Evolutionary conservation across 1,140 invertebrate genomes (phyloP).

Genomic region (Pteromalus puparum): DNA sequence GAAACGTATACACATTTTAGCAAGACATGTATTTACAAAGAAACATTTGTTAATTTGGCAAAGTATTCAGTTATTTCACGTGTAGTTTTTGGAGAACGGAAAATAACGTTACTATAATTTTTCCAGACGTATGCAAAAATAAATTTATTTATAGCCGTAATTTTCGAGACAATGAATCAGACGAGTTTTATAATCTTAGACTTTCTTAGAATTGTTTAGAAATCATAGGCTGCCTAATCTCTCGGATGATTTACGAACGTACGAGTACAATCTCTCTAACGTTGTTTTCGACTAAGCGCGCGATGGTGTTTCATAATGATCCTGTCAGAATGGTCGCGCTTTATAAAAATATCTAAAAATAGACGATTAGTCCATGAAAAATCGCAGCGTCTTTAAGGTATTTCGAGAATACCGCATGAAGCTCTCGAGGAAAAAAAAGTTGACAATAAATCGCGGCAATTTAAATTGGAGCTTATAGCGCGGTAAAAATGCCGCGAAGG

Average conservation of each 20-base stretch:
- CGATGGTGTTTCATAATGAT: slow-evolving; percentile 15
- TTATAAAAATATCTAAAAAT: slow-evolving; percentile 30
- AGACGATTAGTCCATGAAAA: slow-evolving; percentile 10
- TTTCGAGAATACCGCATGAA: not conserved
- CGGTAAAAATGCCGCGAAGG: slow-evolving; percentile 4
- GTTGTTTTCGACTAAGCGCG: not conserved
- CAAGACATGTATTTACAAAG: no score
- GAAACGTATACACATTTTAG: no score
- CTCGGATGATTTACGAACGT: slow-evolving; percentile 24
- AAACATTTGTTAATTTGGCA: no score
- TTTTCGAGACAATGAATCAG: slow-evolving; percentile 23
- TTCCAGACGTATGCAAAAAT: no score
- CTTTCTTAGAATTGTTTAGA: slow-evolving; percentile 37
- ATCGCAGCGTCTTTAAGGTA: slow-evolving; percentile 22
- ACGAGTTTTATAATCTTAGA: slow-evolving; percentile 26
- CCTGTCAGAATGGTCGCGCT: not conserved
- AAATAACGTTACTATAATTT: no score
- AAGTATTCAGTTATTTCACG: no score
- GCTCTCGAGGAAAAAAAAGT: slow-evolving; percentile 45
- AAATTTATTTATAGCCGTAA: not conserved
- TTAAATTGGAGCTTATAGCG: slow-evolving; percentile 47
- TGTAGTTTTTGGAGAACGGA: no score
- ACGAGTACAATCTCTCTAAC: slow-evolving; percentile 9
- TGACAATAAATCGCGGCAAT: slow-evolving; percentile 55
- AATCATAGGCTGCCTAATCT: slow-evolving; percentile 30